These are phyloP conservation scores for Sialis lutaria DNA, from an alignment of 2,888 invertebrate genomes.

Conservation along the genomic window DNA sequence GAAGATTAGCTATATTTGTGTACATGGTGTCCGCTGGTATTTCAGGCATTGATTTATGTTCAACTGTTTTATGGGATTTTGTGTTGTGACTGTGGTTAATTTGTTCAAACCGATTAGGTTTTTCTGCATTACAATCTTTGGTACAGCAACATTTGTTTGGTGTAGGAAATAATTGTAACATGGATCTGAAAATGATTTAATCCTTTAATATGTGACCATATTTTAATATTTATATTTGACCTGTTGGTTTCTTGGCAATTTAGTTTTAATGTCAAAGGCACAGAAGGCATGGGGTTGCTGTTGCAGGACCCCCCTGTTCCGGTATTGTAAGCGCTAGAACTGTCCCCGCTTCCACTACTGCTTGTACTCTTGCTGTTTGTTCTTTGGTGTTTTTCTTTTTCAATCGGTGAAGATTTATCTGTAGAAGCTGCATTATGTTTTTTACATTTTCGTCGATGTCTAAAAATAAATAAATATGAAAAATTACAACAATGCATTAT, in stretches of 20 bases:
- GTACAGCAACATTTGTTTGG: conserved; percentile 1
- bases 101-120: background rate
- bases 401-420: background rate
- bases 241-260: conserved; percentile 23
- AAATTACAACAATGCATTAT: no score
- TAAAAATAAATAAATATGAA: background rate
- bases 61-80: background rate
- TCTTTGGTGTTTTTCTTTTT: conserved; percentile 13
- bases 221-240: background rate
- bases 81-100: background rate
- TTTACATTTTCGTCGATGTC: background rate
- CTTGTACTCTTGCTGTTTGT: conserved; percentile 14
- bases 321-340: conserved; percentile 57
- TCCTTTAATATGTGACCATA: background rate
- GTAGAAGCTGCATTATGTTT: background rate
- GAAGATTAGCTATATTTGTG: conserved; percentile 47
- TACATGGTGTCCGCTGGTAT: conserved; percentile 45
- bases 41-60: background rate
- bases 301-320: conserved; percentile 61
- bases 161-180: conserved; percentile 18
- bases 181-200: conserved; percentile 15
- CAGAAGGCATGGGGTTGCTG: conserved; percentile 29
- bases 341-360: conserved; percentile 21
- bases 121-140: conserved; percentile 5
- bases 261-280: conserved; percentile 28